Base-by-base conservation (phyloP, 2,113 vertebrate genomes). In the Jacana jacana region DNA sequence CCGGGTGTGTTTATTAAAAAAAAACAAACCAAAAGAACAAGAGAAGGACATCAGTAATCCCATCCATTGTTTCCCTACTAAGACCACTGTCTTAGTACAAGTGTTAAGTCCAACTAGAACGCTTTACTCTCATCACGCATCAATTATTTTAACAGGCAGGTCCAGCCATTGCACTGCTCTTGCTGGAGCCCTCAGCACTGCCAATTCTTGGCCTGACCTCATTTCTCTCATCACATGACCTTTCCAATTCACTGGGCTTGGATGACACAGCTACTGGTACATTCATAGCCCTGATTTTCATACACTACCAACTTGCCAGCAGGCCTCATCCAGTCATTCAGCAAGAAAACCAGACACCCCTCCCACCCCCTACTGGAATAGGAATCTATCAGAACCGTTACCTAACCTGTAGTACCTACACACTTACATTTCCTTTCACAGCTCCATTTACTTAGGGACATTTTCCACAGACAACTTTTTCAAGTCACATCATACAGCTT, bases 331-430 rank as follows among this genome's bases (percentile, higher is more conserved):
- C 58, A 71, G 37, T 37, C 37, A 44, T 13, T 51, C 25, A 69
- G 46, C 80, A 61, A 30, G 40, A 85, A 60, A 17, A 33, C 1
- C 30, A 81, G 30, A 72, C 17, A 8, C 2, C 18, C 10, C 23
- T 3, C 9, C 17, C 0, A 1, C 5, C 14, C 13, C 33, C 65
- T 48, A 25, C 6, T 35, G 54, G 70, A 79, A 75, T 0, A 85
- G 27, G 33, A 71, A 33, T 17, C 7, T 1, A 91, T 3, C 17
- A 77, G 80, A 96, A 49, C 11, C 4, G 2, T 24, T 65, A 77
- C 68, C 61, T 51, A 84, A 61, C 65, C 63, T 17, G 24, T 70
- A 55, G 18, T 54, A 81, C 30, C 77, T 90, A 77, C 11, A 60
- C 33, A 55, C 23, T 51, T 64, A 3, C 3, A 35, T 49, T 31